Evolutionary conservation across 2,888 invertebrate species (phyloP).

Genomic region (Folsomia manolachei): DNA sequence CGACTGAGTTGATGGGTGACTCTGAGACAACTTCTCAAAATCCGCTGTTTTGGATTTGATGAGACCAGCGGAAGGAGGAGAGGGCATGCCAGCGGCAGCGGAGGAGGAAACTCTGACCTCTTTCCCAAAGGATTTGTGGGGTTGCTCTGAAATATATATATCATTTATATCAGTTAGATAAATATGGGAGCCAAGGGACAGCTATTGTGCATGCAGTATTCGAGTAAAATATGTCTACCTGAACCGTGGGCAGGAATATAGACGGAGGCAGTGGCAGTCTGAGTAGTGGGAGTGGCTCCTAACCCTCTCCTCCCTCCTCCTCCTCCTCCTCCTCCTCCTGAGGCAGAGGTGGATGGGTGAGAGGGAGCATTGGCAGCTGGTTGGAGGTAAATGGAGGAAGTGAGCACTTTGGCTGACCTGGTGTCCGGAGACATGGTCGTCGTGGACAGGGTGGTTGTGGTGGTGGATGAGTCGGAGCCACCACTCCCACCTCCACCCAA

Average conservation of each 20-base stretch:
- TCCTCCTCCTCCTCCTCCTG: background rate
- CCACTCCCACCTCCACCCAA: conserved; percentile 26
- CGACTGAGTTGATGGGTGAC: conserved; percentile 8
- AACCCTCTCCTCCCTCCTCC: too few species aligned
- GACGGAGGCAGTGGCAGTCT: background rate
- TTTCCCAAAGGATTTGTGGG: too few species aligned
- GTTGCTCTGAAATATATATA: too few species aligned
- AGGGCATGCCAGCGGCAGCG: too few species aligned
- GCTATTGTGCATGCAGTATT: too few species aligned
- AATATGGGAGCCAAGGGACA: too few species aligned
- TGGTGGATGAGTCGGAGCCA: background rate
- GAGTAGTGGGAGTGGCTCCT: background rate
- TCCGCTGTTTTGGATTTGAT: conserved; percentile 50
- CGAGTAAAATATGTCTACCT: too few species aligned
- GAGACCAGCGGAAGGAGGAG: conserved; percentile 37
- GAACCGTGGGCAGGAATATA: background rate
- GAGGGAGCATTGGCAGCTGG: background rate
- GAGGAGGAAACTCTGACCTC: too few species aligned
- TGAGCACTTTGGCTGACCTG: conserved; percentile 11
- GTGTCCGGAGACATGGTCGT: conserved; percentile 5
- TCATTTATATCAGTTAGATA: too few species aligned
- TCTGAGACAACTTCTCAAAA: conserved; percentile 44
- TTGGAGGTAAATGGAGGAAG: background rate
- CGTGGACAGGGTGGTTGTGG: background rate
- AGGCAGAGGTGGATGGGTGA: background rate